Evolutionary conservation across 2,888 invertebrate genomes (phyloP).

Genomic region (Scaptomyza polygonia): DNA sequence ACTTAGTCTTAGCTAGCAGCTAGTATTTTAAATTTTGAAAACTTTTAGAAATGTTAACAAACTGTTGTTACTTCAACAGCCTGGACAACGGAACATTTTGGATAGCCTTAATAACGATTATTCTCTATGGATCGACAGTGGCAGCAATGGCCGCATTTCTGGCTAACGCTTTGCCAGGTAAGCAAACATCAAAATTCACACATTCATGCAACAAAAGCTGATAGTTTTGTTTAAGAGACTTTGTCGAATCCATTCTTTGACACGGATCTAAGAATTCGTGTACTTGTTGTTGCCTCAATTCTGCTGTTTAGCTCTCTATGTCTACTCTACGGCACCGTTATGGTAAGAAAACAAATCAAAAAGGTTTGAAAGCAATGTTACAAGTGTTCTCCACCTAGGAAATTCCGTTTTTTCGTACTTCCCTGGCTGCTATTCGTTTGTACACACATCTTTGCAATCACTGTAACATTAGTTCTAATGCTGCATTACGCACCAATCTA

Average conservation of each 20-base stretch:
- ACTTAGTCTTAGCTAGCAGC: neutral
- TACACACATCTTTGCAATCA: constrained; percentile 10
- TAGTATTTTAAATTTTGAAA: neutral
- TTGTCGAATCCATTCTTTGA: constrained; percentile 19
- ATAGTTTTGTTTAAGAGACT: constrained; percentile 7
- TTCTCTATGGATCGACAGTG: constrained; percentile 10
- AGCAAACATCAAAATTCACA: neutral
- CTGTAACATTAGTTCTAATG: constrained; percentile 1
- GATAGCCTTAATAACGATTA: constrained; percentile 1
- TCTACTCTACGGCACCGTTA: constrained; percentile 2
- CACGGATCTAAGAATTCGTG: neutral
- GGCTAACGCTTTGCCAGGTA: constrained; percentile 15
- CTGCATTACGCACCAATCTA: neutral
- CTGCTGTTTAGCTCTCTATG: constrained; percentile 2
- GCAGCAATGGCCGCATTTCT: constrained; percentile 1
- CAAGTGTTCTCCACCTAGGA: no score
- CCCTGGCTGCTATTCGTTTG: constrained; percentile 33
- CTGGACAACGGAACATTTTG: constrained; percentile 4
- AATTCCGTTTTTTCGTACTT: constrained; percentile 29
- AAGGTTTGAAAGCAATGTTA: no score
- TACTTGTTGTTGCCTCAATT: constrained; percentile 10
- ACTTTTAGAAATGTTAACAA: constrained; percentile 19
- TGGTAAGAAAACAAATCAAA: no score
- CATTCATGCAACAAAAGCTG: no score
- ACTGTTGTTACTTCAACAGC: constrained; percentile 8